Evolutionary conservation across 2,888 invertebrate species (phyloP), one percentile per base, ranked within the genome.

Genomic region (Meiosimyza decipiens): DNA sequence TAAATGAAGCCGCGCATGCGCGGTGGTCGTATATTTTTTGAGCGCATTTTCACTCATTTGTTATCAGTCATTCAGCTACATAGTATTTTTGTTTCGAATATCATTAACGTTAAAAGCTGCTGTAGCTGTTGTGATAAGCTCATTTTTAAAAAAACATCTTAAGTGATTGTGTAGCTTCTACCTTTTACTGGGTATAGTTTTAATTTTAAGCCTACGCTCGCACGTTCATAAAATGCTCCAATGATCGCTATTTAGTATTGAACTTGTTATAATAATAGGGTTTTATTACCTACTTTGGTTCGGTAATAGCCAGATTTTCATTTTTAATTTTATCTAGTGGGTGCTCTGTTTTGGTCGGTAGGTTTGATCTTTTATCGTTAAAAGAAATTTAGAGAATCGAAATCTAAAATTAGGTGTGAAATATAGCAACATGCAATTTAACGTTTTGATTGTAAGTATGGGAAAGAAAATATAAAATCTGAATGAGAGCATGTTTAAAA

Each of bases 241-340:
- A 50, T 47, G n/a, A 54, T 60, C 33, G 15, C 12, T 47, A 22
- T 18, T n/a, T 64, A 67, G 62, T 69, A 65, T 64, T 62, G 73
- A 72, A 75, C 74, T 75, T 77, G 75, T 76, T 76, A 74, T 74
- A 76, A 77, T 76, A 75, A 74, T 73, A 71, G 77, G 73, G 72
- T 76, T 76, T 77, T 71, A 73, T 74, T 75, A 64, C 60, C 70
- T 66, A 68, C 71, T 73, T 70, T 70, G 51, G 64, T 50, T 71
- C 49, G 54, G 60, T 69, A 16, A 52, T 18, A 52, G 62, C 33
- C 28, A 33, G 33, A 64, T 40, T 52, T 62, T 62, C 50, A 50
- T 69, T 69, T 28, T 40, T 60, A 51, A 69, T 69, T 60, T 49
- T 62, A 73, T 74, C 74, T 73, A 71, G 73, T 71, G 71, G 75